These are phyloP conservation scores for Lethocerus indicus DNA, from an alignment of 1,140 invertebrate genomes.

Conservation along the genomic window DNA sequence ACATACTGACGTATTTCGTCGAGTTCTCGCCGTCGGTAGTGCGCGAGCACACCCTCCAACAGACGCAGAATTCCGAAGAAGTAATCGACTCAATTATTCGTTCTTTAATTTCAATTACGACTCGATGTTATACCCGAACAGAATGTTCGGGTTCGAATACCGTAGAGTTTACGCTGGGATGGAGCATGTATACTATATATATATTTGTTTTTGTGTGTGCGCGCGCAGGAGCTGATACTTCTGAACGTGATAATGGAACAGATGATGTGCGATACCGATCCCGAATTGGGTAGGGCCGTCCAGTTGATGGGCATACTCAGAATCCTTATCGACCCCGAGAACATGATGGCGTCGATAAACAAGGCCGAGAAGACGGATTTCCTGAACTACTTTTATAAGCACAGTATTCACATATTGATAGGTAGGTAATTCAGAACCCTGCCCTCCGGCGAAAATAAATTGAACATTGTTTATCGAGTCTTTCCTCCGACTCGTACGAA, in stretches of 20 bases:
- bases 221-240: constrained; percentile 70
- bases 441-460: too few species aligned
- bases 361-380: constrained; percentile 97
- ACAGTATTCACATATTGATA: constrained; percentile 89
- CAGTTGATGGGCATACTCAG: constrained; percentile 88
- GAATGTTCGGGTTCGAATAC: too few species aligned
- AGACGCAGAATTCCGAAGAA: constrained; percentile 74
- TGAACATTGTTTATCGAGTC: too few species aligned
- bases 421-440: constrained; percentile 43
- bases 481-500: too few species aligned
- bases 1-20: constrained; percentile 95
- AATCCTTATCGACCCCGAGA: constrained; percentile 92
- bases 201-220: not conserved
- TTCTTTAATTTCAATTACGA: too few species aligned
- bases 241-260: constrained; percentile 97
- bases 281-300: constrained; percentile 88
- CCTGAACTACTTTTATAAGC: constrained; percentile 96
- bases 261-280: constrained; percentile 72
- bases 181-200: too few species aligned
- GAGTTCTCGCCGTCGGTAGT: constrained; percentile 97
- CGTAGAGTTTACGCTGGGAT: too few species aligned
- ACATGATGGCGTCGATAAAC: constrained; percentile 86
- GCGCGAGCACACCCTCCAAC: constrained; percentile 87
- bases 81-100: too few species aligned
- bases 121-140: too few species aligned